phyloP scores from a whole-genome alignment of 2,113 vertebrate genomes.

The Pelmatolapia mariae region DNA sequence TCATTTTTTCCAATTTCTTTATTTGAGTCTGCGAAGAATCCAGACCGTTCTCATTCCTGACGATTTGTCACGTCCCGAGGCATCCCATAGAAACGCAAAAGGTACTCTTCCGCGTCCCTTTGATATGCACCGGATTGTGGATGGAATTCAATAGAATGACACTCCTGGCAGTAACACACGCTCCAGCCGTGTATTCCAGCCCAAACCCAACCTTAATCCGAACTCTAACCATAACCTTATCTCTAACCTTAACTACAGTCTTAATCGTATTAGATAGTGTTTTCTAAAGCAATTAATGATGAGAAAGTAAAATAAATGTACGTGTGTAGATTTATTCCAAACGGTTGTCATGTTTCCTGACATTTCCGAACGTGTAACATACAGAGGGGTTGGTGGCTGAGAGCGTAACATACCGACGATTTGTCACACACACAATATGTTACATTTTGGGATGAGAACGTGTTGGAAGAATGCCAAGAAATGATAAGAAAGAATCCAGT shows the following conservation, averaged over 20 bases:
- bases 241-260: background rate
- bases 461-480: background rate
- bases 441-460: background rate
- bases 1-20: background rate
- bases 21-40: background rate
- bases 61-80: fast-evolving
- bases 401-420: background rate
- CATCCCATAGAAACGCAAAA: background rate
- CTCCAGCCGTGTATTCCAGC: background rate
- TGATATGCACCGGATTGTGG: background rate
- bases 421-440: background rate
- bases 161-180: fast-evolving
- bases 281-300: background rate
- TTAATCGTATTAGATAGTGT: background rate
- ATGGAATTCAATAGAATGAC: background rate
- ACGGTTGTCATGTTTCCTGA: background rate
- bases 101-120: fast-evolving
- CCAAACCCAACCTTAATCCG: background rate
- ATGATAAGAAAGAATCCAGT: background rate
- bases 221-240: background rate
- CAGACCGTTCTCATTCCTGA: background rate
- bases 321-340: background rate
- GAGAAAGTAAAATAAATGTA: background rate
- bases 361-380: background rate
- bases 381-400: background rate